phyloP scores from a whole-genome alignment of 2,113 vertebrate species.

The Chiloscyllium plagiosum region DNA sequence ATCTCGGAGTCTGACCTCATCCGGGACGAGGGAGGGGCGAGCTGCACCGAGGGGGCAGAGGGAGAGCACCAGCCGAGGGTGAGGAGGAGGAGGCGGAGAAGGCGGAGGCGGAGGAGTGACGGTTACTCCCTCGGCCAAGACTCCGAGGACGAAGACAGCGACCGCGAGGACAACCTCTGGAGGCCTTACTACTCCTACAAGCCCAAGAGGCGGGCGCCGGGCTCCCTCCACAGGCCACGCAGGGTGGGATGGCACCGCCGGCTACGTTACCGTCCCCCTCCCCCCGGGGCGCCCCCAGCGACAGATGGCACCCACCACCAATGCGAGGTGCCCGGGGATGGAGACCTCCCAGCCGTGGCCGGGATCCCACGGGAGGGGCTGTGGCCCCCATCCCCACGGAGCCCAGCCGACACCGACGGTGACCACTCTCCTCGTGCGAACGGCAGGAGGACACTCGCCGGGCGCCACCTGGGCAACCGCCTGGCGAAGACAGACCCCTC shows the following conservation, averaged over 20 bases:
- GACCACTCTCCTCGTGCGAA: too few relatives aligned
- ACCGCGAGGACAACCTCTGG: conserved; percentile 77
- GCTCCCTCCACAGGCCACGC: conserved; percentile 57
- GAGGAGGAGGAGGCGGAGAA: conserved; percentile 34
- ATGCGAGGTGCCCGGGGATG: conserved; percentile 43
- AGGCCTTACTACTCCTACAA: conserved; percentile 85
- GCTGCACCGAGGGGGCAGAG: background rate
- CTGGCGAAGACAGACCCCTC: conserved; percentile 55
- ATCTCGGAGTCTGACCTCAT: conserved; percentile 81
- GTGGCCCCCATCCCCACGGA: too few relatives aligned
- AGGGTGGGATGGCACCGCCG: conserved; percentile 60
- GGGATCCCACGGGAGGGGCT: too few relatives aligned
- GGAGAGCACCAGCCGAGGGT: background rate
- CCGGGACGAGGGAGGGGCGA: conserved; percentile 57
- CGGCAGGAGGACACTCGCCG: too few relatives aligned
- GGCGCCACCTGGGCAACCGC: too few relatives aligned
- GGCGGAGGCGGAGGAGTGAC: conserved; percentile 48
- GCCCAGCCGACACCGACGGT: too few relatives aligned
- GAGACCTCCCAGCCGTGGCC: conserved; percentile 55
- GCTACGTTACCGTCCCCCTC: conserved; percentile 56
- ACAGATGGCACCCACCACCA: too few relatives aligned
- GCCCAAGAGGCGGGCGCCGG: conserved; percentile 66
- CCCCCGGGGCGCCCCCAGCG: conserved; percentile 39
- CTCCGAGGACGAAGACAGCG: conserved; percentile 63
- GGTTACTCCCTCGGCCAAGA: conserved; percentile 59